Evolutionary conservation across 2,797 vertebrate genomes (phyloP).

Genomic region (Helarctos malayanus): DNA sequence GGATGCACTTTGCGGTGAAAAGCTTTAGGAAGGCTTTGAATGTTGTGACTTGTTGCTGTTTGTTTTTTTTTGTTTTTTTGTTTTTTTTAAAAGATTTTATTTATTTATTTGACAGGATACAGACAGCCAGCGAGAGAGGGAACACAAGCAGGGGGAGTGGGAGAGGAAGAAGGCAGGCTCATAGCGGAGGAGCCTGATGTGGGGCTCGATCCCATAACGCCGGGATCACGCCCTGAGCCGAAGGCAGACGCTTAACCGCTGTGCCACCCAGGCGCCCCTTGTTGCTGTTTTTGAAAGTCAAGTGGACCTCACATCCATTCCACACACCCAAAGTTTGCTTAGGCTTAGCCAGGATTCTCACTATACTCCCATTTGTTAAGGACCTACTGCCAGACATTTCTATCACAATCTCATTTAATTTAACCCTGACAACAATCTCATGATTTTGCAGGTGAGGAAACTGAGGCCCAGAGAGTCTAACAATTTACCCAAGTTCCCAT

Average conservation of each 20-base stretch:
- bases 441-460: slow-evolving; percentile 28
- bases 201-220: no score
- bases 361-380: not conserved
- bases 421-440: not conserved
- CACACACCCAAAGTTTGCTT: not conserved
- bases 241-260: no score
- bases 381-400: not conserved
- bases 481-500: not conserved
- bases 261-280: no score
- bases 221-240: no score
- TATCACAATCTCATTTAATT: not conserved
- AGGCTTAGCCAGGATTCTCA: not conserved
- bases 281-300: slow-evolving; percentile 6
- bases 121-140: no score
- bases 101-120: no score
- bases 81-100: no score
- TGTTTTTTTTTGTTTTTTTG: no score
- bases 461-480: not conserved
- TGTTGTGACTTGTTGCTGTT: not conserved
- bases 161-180: no score
- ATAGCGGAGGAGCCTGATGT: no score
- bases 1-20: not conserved
- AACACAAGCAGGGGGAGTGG: no score
- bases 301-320: not conserved
- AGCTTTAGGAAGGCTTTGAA: slow-evolving; percentile 24